Percentiles rank a stretch among this genome's conserved stretches.
These are phyloP conservation scores for Drosophila parthenogenetica DNA, from an alignment of 2,888 invertebrate genomes.

Conservation along the genomic window DNA sequence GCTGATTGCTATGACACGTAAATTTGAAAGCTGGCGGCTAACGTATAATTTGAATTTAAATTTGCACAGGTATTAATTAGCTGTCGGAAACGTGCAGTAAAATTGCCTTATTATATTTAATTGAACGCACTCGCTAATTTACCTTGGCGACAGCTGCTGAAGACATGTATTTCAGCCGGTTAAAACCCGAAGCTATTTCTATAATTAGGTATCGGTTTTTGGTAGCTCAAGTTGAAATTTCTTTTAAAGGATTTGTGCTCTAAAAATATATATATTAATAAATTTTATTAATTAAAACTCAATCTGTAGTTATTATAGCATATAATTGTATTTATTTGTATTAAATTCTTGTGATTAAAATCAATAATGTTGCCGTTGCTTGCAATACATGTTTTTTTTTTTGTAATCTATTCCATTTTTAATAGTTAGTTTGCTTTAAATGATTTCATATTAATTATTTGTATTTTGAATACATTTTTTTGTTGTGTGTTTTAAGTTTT, in stretches of 20 bases:
- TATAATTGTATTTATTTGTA: slow-evolving; percentile 69
- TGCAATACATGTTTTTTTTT: slow-evolving; percentile 37
- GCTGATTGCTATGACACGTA: slow-evolving; percentile 9
- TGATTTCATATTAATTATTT: slow-evolving; percentile 62
- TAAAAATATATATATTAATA: too few species aligned
- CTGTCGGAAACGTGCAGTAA: slow-evolving; percentile 4
- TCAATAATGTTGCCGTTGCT: slow-evolving; percentile 59
- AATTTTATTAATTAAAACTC: neutral
- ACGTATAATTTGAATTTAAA: slow-evolving; percentile 8
- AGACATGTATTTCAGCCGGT: slow-evolving; percentile 1
- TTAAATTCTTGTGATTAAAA: slow-evolving; percentile 75
- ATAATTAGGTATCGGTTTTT: slow-evolving; percentile 38
- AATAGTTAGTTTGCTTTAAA: slow-evolving; percentile 76
- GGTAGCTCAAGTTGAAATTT: too few species aligned
- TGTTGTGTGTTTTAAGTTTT: slow-evolving; percentile 59
- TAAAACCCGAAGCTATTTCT: slow-evolving; percentile 15
- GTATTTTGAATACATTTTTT: slow-evolving; percentile 72
- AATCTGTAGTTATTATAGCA: slow-evolving; percentile 24
- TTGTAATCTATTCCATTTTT: slow-evolving; percentile 69
- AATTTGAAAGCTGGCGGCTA: neutral
- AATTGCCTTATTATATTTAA: slow-evolving; percentile 23
- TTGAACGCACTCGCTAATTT: slow-evolving; percentile 30
- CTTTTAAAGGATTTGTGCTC: too few species aligned
- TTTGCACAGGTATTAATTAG: slow-evolving; percentile 6
- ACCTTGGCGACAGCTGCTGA: slow-evolving; percentile 31